Percentiles rank a stretch among this genome's conserved stretches.
Conservation (phyloP, 2,888 invertebrate species). For the Allacma fusca region DNA sequence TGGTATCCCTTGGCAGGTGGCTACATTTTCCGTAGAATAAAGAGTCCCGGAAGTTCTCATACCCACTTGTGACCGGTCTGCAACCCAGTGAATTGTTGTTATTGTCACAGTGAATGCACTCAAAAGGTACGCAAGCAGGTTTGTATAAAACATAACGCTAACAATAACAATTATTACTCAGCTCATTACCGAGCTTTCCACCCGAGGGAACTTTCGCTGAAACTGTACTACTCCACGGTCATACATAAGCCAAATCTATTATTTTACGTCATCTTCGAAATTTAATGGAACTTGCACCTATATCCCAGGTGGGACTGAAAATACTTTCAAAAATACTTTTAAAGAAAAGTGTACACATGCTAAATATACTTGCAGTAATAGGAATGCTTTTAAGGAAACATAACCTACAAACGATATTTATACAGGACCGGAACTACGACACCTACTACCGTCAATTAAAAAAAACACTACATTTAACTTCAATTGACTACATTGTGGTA, state of each 20-base stretch:
- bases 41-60: conserved; percentile 62
- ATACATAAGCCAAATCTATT: conserved; percentile 21
- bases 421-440: conserved; percentile 46
- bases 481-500: neutral
- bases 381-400: too few species aligned
- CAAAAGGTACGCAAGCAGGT: conserved; percentile 70
- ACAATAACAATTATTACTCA: neutral
- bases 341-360: too few species aligned
- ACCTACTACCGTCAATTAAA: conserved; percentile 48
- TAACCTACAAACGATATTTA: neutral
- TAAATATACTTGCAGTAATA: too few species aligned
- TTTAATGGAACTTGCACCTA: conserved; percentile 38
- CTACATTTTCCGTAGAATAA: conserved; percentile 69
- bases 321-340: neutral
- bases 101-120: conserved; percentile 83
- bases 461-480: too few species aligned
- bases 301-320: conserved; percentile 13
- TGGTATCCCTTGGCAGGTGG: conserved; percentile 56
- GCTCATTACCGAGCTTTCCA: conserved; percentile 31
- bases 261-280: conserved; percentile 42
- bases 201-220: conserved; percentile 32
- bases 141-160: conserved; percentile 65
- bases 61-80: conserved; percentile 40
- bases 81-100: too few species aligned
- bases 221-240: conserved; percentile 40